Evolutionary conservation across 2,113 vertebrate genomes (phyloP).

Genomic region (Phocoena phocoena): DNA sequence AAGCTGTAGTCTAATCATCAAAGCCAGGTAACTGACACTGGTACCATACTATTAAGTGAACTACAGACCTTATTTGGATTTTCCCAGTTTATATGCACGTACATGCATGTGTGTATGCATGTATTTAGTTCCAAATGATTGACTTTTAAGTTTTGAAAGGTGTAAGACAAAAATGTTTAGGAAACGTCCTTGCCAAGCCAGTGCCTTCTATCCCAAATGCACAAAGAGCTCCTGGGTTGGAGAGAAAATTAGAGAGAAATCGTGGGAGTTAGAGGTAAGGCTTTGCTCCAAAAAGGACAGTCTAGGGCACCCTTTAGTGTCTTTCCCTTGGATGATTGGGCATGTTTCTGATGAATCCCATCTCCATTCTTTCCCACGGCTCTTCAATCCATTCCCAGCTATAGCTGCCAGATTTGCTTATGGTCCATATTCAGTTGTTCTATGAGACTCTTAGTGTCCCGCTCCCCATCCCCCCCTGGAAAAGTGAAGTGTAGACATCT

Average conservation of each 20-base stretch:
- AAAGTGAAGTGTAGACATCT: background rate
- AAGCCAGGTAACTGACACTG: background rate
- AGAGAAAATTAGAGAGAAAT: background rate
- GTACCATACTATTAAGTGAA: too few relatives aligned
- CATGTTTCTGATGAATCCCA: background rate
- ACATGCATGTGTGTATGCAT: background rate
- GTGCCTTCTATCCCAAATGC: background rate
- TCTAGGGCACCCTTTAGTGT: too few relatives aligned
- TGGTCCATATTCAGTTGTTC: background rate
- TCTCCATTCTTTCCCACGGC: background rate
- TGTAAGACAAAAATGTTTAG: background rate
- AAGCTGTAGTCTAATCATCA: background rate
- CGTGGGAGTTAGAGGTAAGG: background rate
- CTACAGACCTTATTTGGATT: background rate
- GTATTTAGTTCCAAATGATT: background rate
- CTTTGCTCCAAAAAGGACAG: background rate
- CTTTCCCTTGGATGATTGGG: background rate
- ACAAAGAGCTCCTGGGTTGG: background rate
- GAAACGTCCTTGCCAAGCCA: background rate
- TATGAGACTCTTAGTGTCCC: background rate
- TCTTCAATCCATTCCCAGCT: background rate
- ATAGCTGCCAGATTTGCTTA: background rate
- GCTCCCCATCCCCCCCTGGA: fast-evolving
- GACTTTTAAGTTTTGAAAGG: background rate
- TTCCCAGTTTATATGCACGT: background rate